A percentile compares a stretch with the other conserved stretches of the same genome.
These are phyloP conservation scores for Pithys albifrons DNA, from an alignment of 2,113 vertebrate genomes.

Conservation along the genomic window DNA sequence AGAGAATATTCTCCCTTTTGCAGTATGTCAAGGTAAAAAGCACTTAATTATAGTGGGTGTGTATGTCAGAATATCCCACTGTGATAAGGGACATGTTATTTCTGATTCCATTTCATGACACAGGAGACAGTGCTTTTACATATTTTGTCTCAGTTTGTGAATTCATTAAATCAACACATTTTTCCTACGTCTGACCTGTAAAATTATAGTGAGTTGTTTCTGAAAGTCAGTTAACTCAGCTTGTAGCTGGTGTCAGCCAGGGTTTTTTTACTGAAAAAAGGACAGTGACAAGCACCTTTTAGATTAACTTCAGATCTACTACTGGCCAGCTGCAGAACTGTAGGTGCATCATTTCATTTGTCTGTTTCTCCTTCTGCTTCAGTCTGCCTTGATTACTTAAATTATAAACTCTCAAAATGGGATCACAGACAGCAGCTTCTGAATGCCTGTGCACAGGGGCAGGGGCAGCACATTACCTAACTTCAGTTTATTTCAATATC, in stretches of 20 bases:
- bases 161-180: neutral
- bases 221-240: neutral
- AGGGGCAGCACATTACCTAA: neutral
- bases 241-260: neutral
- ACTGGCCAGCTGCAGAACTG: neutral
- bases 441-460: neutral
- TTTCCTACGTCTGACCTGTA: neutral
- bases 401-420: neutral
- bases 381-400: neutral
- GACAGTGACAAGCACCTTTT: neutral
- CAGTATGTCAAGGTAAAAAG: neutral
- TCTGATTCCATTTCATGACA: neutral
- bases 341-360: neutral
- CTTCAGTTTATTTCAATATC: neutral
- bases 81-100: neutral
- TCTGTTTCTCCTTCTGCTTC: neutral
- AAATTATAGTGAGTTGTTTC: neutral
- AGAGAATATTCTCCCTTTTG: neutral
- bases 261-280: neutral
- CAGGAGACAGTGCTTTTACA: rapidly evolving
- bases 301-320: neutral
- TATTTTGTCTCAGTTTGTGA: neutral
- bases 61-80: neutral
- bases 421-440: neutral
- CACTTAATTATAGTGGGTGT: neutral